These are phyloP conservation scores for Rhynchophorus ferrugineus DNA, from an alignment of 1,140 invertebrate species.

Conservation along the genomic window DNA sequence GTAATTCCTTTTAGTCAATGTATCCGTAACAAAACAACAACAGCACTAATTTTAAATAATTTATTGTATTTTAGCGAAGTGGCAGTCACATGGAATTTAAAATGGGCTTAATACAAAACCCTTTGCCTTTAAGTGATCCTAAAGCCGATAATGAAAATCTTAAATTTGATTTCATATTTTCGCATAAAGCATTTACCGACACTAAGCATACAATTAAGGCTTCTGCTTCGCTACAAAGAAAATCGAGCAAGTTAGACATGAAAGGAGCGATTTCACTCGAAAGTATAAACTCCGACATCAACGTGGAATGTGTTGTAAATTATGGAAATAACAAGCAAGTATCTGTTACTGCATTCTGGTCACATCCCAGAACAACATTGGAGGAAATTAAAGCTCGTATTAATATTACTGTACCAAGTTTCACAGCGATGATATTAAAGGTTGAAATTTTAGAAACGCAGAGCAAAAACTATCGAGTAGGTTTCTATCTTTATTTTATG, in stretches of 20 bases:
- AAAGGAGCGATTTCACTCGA: slow-evolving; percentile 40
- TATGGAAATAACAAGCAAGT: slow-evolving; percentile 53
- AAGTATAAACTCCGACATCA: slow-evolving; percentile 41
- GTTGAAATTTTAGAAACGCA: slow-evolving; percentile 50
- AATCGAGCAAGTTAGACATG: slow-evolving; percentile 41
- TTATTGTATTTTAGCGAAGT: slow-evolving; percentile 40
- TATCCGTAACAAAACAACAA: background rate
- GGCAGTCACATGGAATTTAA: slow-evolving; percentile 49
- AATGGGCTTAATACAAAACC: slow-evolving; percentile 37
- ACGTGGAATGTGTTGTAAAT: slow-evolving; percentile 34
- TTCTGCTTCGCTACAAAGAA: slow-evolving; percentile 37
- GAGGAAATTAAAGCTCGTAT: slow-evolving; percentile 51
- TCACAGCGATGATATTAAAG: slow-evolving; percentile 50
- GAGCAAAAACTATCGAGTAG: slow-evolving; percentile 50
- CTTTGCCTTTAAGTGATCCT: slow-evolving; percentile 26
- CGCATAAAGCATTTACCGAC: slow-evolving; percentile 41
- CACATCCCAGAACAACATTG: slow-evolving; percentile 47
- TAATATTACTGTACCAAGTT: slow-evolving; percentile 55
- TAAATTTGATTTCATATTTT: slow-evolving; percentile 46
- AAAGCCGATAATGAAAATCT: slow-evolving; percentile 49
- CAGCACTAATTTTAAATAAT: slow-evolving; percentile 8
- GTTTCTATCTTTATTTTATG: slow-evolving; percentile 7
- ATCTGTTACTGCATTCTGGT: slow-evolving; percentile 43
- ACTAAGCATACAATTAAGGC: slow-evolving; percentile 37
- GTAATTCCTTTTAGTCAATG: background rate